Percentiles rank a stretch among this genome's conserved stretches.
phyloP scores from a whole-genome alignment of 2,888 invertebrate genomes.

The Drosophila conformis region DNA sequence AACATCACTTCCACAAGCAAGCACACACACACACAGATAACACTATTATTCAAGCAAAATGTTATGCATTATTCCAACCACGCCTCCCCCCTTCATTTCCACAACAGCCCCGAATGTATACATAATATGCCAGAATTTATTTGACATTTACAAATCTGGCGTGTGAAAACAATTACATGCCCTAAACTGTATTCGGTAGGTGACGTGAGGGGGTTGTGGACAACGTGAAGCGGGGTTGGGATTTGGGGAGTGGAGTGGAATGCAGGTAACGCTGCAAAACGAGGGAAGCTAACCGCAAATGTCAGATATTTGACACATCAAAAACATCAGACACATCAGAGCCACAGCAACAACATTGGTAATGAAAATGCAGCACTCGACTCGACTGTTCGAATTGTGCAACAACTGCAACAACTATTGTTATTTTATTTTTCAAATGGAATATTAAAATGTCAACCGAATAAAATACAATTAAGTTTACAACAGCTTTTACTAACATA shows the following conservation, averaged over 20 bases:
- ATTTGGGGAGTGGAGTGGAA: not conserved
- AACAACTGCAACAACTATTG: slow-evolving; percentile 1
- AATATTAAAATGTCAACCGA: not conserved
- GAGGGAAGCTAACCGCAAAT: slow-evolving; percentile 39
- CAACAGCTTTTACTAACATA: not conserved
- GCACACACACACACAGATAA: not conserved
- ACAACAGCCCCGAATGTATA: slow-evolving; percentile 12
- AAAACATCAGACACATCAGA: slow-evolving; percentile 20
- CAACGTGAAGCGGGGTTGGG: not conserved
- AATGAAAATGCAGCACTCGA: slow-evolving; percentile 51
- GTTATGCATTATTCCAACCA: slow-evolving; percentile 34
- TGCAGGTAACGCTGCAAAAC: slow-evolving; percentile 4
- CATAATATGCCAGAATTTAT: slow-evolving; percentile 70
- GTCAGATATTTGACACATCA: slow-evolving; percentile 18
- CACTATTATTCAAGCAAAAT: slow-evolving; percentile 19
- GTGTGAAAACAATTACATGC: slow-evolving; percentile 77
- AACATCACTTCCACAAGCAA: slow-evolving; percentile 35
- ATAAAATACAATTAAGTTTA: not conserved
- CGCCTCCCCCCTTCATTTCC: not conserved
- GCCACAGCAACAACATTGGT: slow-evolving; percentile 32
- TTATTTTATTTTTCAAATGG: not conserved
- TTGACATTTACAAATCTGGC: slow-evolving; percentile 70
- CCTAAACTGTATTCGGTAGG: slow-evolving; percentile 16
- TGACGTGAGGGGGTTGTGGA: not conserved
- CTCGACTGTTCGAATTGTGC: slow-evolving; percentile 32